These are phyloP conservation scores for Nephrotoma flavescens DNA, from an alignment of 2,888 invertebrate genomes.

Conservation along the genomic window DNA sequence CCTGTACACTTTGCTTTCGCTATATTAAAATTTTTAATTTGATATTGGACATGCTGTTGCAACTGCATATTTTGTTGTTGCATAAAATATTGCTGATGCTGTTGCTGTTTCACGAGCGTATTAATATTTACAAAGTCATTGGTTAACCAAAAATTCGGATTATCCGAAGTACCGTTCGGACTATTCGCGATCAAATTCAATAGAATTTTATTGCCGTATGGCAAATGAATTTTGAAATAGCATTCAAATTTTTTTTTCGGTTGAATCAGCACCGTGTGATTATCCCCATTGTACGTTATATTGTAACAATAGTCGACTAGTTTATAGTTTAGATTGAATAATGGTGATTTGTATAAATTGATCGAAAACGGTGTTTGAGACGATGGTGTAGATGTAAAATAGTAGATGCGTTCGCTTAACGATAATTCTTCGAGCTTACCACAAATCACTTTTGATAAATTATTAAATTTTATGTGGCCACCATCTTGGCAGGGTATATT, in stretches of 20 bases:
- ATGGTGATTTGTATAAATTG: conserved; percentile 41
- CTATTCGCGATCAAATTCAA: conserved; percentile 34
- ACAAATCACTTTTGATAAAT: conserved; percentile 36
- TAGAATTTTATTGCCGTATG: conserved; percentile 52
- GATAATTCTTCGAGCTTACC: conserved; percentile 57
- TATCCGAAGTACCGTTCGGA: background rate
- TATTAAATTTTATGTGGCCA: conserved; percentile 42
- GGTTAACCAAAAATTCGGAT: background rate
- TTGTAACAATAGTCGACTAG: conserved; percentile 59
- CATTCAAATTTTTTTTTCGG: conserved; percentile 44
- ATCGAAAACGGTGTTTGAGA: background rate
- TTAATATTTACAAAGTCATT: conserved; percentile 1
- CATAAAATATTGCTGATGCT: background rate
- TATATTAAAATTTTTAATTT: background rate
- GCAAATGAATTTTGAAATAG: conserved; percentile 52
- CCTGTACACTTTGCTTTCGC: background rate
- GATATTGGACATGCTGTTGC: background rate
- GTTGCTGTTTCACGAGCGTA: background rate
- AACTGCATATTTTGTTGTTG: background rate
- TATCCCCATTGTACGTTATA: conserved; percentile 44
- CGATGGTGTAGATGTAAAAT: conserved; percentile 27
- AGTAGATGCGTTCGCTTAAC: conserved; percentile 40
- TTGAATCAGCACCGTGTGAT: conserved; percentile 50
- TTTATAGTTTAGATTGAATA: conserved; percentile 50
- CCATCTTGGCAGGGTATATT: conserved; percentile 53